Evolutionary conservation across 1,140 invertebrate species (phyloP), one percentile per base, ranked within the genome.

Genomic region (Drosophila teissieri): DNA sequence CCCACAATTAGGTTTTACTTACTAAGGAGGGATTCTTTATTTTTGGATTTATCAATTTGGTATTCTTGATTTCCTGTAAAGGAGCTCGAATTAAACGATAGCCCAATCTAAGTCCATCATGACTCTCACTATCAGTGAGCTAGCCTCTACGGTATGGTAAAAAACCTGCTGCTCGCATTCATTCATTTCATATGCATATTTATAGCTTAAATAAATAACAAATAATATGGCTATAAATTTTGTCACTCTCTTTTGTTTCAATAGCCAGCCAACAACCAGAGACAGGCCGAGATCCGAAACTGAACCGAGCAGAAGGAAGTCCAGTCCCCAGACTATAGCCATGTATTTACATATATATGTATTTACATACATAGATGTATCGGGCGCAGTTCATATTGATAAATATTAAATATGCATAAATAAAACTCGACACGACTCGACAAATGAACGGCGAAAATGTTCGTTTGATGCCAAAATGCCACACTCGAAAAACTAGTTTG

Each of bases 201-300:
- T 88, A 88, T 88, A 89, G 83, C 83, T 89, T 89, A 88, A 89
- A 88, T 89, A 88, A 88, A 88, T 88, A 88, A 78, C 84, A 84
- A 89, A 88, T 88, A 86, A 86, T 86, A 88, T 77, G 83, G 83
- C 79, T 69, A 86, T 86, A 86, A 88, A 86, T 86, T 86, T 83
- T 74, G 76, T 55, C 84, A 88, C 84, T 78, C 72, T 86, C 79
- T 88, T 86, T 86, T 81, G 80, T 86, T 86, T 78, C 88, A 86
- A 88, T 67, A 86, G 72, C 83, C 78, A 64, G 53, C 46, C 60
- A 72, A 51, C 78, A 64, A 48, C 46, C 60, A 65, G 55, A 81
- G 57, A 12, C 64, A 24, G 64, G 14, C 45, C 22, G 8, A 63
- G 19, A 31, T 24, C 31, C 17, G 34, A 46, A 14, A n/a, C n/a